Conservation (phyloP, 1,140 invertebrate genomes). For the Aphaenogaster floridana region DNA sequence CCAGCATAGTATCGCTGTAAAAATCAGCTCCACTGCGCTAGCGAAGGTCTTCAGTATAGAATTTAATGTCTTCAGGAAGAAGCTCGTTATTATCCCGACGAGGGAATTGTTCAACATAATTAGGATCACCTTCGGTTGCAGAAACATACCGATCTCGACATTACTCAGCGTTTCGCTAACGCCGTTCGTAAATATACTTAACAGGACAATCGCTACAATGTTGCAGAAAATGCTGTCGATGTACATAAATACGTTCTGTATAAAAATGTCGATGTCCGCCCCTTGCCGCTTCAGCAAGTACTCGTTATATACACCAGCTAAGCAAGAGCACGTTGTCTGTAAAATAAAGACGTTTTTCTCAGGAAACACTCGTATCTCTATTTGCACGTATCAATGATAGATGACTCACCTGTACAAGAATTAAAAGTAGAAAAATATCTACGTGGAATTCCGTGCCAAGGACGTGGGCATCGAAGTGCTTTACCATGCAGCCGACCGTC, state of each 20-base stretch:
- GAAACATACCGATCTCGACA: conserved; percentile 79
- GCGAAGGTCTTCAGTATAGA: conserved; percentile 99
- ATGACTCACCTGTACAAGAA: conserved; percentile 88
- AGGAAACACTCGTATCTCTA: not conserved
- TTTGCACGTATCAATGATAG: not conserved
- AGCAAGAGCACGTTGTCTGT: conserved; percentile 96
- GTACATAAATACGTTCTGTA: conserved; percentile 99
- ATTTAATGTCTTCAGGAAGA: conserved; percentile 97
- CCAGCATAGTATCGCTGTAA: conserved; percentile 96
- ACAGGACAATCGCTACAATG: conserved; percentile 89
- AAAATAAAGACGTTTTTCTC: conserved; percentile 82
- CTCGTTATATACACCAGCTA: conserved; percentile 99
- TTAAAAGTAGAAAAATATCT: conserved; percentile 91
- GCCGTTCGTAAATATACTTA: conserved; percentile 89
- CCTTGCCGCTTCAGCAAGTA: conserved; percentile 96
- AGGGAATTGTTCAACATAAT: conserved; percentile 96
- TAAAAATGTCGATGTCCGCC: conserved; percentile 94
- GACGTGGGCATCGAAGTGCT: conserved; percentile 88
- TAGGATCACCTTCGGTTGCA: conserved; percentile 89
- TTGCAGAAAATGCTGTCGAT: conserved; percentile 97
- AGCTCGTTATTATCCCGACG: conserved; percentile 97
- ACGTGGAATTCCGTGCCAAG: conserved; percentile 85
- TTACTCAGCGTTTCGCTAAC: conserved; percentile 89
- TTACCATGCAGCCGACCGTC: conserved; percentile 96
- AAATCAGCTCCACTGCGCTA: conserved; percentile 96